Base-by-base conservation (phyloP, 2,888 invertebrate genomes). In the Cylloceria caligata region DNA sequence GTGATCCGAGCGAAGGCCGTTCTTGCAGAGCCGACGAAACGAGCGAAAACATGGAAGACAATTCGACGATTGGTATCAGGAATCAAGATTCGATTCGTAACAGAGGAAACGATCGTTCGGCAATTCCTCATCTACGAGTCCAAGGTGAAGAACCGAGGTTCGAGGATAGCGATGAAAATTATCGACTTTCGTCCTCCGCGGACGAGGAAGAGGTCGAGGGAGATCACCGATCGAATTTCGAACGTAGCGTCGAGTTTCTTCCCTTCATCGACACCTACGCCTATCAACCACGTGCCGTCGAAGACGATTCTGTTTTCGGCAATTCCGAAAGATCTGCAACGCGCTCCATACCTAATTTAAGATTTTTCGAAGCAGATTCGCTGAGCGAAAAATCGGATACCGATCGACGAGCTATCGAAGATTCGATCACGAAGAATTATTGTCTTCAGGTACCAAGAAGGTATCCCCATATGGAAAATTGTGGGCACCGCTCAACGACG, bases 1-100 rank as follows among this genome's bases (percentile, higher is more conserved):
- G 27, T 42, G 64, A 78, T 21, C 11, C 6, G 2, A 60, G 65
- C 13, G 69, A 57, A 89, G 94, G 91, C 91, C 93, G 93, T 64
- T 89, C 90, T 0, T 57, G 80, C 9, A 88, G 84, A 62, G 21
- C 60, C 47, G 77, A 52, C 47, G 42, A 78, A 2, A 84, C 45
- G n/a, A 79, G 7, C 13, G 67, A 65, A 45, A 82, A 49, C 52
- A 57, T 24, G 13, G 67, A 67, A 2, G 52, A 72, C 4, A 62
- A 16, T 11, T 45, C 78, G 39, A 65, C 52, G 19, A 30, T 62
- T 30, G 69, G 60, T 24, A 65, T 49, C 30, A 36, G 16, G 13
- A 3, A 11, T 9, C 3, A 27, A 11, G 24, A 47, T 1, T 47
- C 45, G 42, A 13, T 62, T 42, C 42, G 13, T 9, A 60, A 72